Percentiles rank a stretch among this genome's conserved stretches.
Conservation (phyloP, 2,113 vertebrate species). For the Carlito syrichta region DNA sequence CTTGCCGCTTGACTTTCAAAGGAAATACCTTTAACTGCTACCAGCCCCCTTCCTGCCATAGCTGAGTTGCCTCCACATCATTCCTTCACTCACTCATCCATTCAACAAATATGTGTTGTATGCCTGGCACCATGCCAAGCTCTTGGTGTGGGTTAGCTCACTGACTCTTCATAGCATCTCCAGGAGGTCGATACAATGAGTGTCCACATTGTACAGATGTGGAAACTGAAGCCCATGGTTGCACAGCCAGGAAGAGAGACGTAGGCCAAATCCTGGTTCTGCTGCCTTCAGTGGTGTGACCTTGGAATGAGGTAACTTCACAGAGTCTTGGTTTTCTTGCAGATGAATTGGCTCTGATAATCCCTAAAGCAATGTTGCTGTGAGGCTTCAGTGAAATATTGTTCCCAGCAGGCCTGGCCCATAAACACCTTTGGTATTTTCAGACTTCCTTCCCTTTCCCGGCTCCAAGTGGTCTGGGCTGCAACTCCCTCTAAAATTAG, state of each 20-base stretch:
- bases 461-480: not conserved
- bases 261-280: not conserved
- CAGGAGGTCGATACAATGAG: not conserved
- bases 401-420: not conserved
- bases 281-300: not conserved
- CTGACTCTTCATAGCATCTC: not conserved
- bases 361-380: no score
- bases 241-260: not conserved
- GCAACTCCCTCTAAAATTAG: not conserved
- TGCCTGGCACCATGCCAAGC: not conserved
- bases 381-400: not conserved
- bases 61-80: no score
- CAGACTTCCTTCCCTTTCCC: not conserved
- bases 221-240: not conserved
- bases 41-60: no score
- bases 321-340: not conserved
- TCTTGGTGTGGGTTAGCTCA: not conserved
- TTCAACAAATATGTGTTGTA: not conserved
- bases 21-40: no score
- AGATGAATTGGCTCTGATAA: not conserved
- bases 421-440: not conserved
- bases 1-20: no score
- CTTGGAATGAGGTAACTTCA: not conserved
- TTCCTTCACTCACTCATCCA: not conserved
- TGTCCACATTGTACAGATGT: not conserved